phyloP scores from a whole-genome alignment of 2,888 invertebrate species.

The Mylabris sibirica region DNA sequence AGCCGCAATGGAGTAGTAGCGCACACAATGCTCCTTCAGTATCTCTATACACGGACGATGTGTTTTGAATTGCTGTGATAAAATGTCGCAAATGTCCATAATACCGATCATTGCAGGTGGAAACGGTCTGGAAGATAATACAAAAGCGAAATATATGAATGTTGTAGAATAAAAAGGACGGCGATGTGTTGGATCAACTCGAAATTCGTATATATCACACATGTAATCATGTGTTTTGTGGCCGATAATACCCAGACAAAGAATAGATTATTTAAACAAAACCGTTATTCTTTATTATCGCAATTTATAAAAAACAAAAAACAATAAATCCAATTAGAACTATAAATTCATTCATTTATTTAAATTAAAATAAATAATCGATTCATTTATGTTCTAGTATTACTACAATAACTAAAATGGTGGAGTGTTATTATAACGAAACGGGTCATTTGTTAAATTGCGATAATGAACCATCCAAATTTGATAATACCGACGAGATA shows the following conservation, averaged over 20 bases:
- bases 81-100: constrained; percentile 60
- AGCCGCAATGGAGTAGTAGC: constrained; percentile 31
- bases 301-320: no score
- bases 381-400: not conserved
- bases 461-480: constrained; percentile 61
- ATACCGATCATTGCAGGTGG: constrained; percentile 61
- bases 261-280: constrained; percentile 25
- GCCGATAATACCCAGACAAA: constrained; percentile 12
- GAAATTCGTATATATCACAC: constrained; percentile 46
- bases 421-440: constrained; percentile 49
- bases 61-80: constrained; percentile 60
- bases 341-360: not conserved
- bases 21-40: constrained; percentile 42
- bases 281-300: constrained; percentile 1
- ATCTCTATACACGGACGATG: constrained; percentile 60
- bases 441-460: constrained; percentile 59
- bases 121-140: constrained; percentile 62
- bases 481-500: constrained; percentile 59
- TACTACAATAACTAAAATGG: not conserved
- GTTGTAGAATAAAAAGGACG: constrained; percentile 51
- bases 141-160: constrained; percentile 57
- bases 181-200: constrained; percentile 46
- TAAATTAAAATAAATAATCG: not conserved
- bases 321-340: not conserved
- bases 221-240: constrained; percentile 38